A percentile compares a stretch with the other conserved stretches of the same genome.
Evolutionary conservation across 1,140 invertebrate species (phyloP).

Genomic region (Caenorhabditis briggsae): DNA sequence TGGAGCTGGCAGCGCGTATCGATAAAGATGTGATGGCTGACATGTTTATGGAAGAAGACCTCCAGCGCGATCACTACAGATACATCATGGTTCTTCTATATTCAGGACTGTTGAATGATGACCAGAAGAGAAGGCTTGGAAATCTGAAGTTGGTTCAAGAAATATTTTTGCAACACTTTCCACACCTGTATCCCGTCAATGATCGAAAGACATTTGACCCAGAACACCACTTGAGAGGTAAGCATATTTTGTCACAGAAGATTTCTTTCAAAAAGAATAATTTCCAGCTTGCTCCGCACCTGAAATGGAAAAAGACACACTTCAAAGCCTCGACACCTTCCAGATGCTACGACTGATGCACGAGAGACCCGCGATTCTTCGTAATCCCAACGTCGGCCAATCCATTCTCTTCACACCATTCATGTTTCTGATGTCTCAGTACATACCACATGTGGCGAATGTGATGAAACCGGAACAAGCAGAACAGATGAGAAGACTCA

Average conservation of each 20-base stretch:
- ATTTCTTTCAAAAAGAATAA: too few species aligned
- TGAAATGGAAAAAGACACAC: not conserved
- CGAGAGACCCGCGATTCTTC: not conserved
- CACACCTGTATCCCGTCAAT: not conserved
- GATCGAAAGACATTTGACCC: not conserved
- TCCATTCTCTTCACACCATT: not conserved
- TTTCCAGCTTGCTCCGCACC: not conserved
- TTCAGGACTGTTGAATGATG: not conserved
- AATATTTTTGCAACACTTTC: not conserved
- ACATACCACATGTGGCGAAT: not conserved
- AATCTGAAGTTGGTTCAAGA: not conserved
- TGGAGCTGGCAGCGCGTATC: not conserved
- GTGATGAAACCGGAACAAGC: not conserved
- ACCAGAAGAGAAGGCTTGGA: not conserved
- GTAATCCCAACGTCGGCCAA: not conserved
- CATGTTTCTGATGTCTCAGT: not conserved
- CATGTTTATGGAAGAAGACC: not conserved
- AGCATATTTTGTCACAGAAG: not conserved
- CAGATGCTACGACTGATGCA: not conserved
- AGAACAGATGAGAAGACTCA: too few species aligned
- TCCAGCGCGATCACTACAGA: not conserved
- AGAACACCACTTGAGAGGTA: constrained; percentile 10
- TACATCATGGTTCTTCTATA: not conserved
- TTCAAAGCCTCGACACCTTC: not conserved
- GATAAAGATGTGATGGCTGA: not conserved